Percentiles rank a stretch among this genome's conserved stretches.
These are phyloP conservation scores for Lepilemur septentrionalis DNA, from an alignment of 2,797 vertebrate genomes.

Conservation along the genomic window DNA sequence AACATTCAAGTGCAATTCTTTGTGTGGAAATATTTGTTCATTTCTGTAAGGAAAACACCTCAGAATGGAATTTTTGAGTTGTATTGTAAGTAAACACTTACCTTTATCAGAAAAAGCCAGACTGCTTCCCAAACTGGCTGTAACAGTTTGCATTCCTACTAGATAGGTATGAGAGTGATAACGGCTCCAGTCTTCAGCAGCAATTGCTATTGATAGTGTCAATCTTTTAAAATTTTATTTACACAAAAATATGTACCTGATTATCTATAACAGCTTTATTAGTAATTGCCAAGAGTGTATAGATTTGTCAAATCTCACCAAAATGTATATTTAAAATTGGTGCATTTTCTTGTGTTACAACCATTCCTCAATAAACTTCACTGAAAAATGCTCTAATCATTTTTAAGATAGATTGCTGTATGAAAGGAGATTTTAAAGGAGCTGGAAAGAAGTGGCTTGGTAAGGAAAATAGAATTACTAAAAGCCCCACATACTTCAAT, in stretches of 20 bases:
- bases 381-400: not conserved
- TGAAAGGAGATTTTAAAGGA: not conserved
- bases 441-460: not conserved
- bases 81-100: not conserved
- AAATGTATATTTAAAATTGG: not conserved
- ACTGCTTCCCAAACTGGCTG: not conserved
- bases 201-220: not conserved
- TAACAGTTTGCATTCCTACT: not conserved
- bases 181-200: not conserved
- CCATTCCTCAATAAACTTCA: not conserved
- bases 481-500: not conserved
- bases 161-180: not conserved
- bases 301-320: not conserved
- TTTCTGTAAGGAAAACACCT: not conserved
- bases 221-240: not conserved
- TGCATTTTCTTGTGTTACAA: not conserved
- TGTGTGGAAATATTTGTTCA: not conserved
- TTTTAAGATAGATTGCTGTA: conserved; percentile 15
- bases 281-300: not conserved
- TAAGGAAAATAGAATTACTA: not conserved
- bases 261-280: not conserved
- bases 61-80: not conserved
- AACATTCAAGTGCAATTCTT: not conserved
- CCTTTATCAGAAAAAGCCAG: not conserved
- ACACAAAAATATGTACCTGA: not conserved